Conservation (phyloP, 2,797 vertebrate genomes). For the Pitangus sulphuratus region DNA sequence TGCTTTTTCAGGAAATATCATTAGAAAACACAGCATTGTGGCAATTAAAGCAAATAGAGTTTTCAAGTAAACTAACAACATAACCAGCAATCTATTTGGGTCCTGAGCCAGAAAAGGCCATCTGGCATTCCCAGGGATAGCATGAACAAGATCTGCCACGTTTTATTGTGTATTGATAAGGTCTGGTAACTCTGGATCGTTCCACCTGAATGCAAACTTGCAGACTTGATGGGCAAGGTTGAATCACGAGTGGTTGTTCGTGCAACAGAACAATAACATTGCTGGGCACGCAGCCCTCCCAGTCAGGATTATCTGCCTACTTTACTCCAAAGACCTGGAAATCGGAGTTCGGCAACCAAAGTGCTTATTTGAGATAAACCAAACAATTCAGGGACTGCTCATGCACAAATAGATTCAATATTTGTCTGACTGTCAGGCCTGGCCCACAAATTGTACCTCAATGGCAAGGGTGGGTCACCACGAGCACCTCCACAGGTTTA, state of each 20-base stretch:
- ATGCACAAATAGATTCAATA: not conserved
- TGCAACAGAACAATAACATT: not conserved
- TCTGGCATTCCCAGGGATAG: conserved; percentile 28
- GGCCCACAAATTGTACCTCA: accelerated
- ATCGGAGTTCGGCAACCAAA: not conserved
- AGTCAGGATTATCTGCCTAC: not conserved
- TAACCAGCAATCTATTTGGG: conserved; percentile 5
- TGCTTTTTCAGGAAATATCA: not conserved
- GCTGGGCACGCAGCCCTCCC: not conserved
- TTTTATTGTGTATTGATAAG: conserved; percentile 47
- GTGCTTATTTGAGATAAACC: not conserved
- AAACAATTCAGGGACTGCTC: not conserved
- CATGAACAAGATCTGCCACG: conserved; percentile 4
- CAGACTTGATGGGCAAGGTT: accelerated
- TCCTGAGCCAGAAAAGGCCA: conserved; percentile 50
- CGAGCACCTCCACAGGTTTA: not conserved
- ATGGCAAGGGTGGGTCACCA: accelerated
- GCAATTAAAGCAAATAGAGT: conserved; percentile 24
- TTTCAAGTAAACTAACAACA: conserved; percentile 46
- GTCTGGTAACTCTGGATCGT: conserved; percentile 16
- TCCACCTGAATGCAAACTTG: not conserved
- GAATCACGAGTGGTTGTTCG: not conserved
- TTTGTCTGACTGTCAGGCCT: not conserved
- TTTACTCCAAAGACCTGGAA: not conserved
- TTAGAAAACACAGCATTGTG: not conserved